phyloP scores from a whole-genome alignment of 2,888 invertebrate genomes.

The Lamellibrachia satsuma region DNA sequence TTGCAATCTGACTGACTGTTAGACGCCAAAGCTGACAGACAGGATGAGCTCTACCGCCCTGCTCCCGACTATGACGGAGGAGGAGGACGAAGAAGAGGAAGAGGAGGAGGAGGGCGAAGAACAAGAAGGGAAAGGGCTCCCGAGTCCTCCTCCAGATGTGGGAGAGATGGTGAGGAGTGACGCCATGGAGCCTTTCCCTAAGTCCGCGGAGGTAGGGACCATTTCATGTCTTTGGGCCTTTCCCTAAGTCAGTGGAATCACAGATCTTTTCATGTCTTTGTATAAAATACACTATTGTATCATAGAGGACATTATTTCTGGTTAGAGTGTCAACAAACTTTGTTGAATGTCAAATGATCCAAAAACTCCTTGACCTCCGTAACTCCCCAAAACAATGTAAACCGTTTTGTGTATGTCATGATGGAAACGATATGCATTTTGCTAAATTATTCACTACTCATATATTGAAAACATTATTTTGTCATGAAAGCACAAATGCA shows the following conservation, averaged over 20 bases:
- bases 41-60: background rate
- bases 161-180: background rate
- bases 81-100: conserved; percentile 26
- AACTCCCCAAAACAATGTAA: too few species aligned
- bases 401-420: too few species aligned
- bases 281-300: too few species aligned
- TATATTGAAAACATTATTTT: too few species aligned
- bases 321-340: too few species aligned
- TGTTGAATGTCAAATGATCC: too few species aligned
- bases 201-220: conserved; percentile 22
- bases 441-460: too few species aligned
- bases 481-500: too few species aligned
- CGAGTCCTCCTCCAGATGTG: background rate
- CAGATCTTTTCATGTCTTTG: background rate
- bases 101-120: conserved; percentile 32
- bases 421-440: too few species aligned
- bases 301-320: too few species aligned
- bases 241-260: background rate
- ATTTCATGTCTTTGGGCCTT: conserved; percentile 21
- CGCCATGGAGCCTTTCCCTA: conserved; percentile 28
- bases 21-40: background rate
- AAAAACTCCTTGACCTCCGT: too few species aligned
- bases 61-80: conserved; percentile 14
- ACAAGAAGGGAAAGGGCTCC: conserved; percentile 24
- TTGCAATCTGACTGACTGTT: background rate